Evolutionary conservation across 37 sponge, comb jelly and placozoan genomes (phyloP).

Genomic region (Cliona cf. orientalis): DNA sequence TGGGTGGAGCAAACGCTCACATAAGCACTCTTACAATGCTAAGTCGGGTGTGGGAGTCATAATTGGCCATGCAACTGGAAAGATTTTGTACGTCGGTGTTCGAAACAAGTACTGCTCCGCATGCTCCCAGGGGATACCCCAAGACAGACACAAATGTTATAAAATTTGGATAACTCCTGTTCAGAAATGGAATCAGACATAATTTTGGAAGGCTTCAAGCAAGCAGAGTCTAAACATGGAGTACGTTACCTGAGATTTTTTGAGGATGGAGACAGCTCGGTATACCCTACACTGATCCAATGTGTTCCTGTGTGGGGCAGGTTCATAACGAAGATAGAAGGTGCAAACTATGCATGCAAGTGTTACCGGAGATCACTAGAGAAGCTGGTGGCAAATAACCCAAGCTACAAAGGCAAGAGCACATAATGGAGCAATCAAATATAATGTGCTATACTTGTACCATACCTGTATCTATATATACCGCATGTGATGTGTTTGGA

Average conservation of each 20-base stretch:
- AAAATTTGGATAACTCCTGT: conserved; percentile 38
- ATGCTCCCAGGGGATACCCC: conserved; percentile 16
- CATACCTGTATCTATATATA: too few relatives aligned
- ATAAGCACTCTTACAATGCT: conserved; percentile 68
- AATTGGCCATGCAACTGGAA: conserved; percentile 48
- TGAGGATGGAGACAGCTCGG: conserved; percentile 50
- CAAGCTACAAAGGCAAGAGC: conserved; percentile 42
- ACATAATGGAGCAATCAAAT: too few relatives aligned
- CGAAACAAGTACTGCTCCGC: conserved; percentile 59
- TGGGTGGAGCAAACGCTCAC: conserved; percentile 67
- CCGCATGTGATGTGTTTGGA: too few relatives aligned
- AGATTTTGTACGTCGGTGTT: conserved; percentile 53
- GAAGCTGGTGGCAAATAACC: conserved; percentile 47
- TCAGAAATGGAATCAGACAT: conserved; percentile 63
- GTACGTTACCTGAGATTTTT: conserved; percentile 43
- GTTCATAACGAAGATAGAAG: conserved; percentile 44
- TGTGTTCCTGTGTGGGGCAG: conserved; percentile 32
- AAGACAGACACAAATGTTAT: conserved; percentile 23
- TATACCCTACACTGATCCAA: conserved; percentile 31
- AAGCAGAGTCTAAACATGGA: conserved; percentile 38
- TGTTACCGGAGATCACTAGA: conserved; percentile 45
- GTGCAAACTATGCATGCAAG: conserved; percentile 65
- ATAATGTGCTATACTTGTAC: too few relatives aligned
- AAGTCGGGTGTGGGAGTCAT: conserved; percentile 71
- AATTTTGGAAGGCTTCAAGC: conserved; percentile 55